A percentile compares a stretch with the other conserved stretches of the same genome.
phyloP scores from a whole-genome alignment of 2,113 vertebrate species.

The Dasyprocta punctata region DNA sequence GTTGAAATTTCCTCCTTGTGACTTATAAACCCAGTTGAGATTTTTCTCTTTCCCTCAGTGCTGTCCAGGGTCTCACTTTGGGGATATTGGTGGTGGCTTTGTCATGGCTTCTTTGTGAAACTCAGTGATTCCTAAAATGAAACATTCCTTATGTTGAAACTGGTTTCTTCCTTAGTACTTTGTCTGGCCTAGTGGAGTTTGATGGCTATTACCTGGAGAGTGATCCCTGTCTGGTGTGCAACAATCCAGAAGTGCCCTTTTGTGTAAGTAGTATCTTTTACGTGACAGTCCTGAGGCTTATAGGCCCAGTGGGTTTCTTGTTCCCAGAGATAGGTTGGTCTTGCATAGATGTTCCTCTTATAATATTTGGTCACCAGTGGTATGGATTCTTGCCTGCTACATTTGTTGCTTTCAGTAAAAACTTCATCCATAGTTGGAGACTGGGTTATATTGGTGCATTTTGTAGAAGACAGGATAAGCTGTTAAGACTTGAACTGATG shows the following conservation, averaged over 20 bases:
- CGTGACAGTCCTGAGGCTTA: not conserved
- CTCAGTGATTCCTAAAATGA: not conserved
- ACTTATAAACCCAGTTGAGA: not conserved
- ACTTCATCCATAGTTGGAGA: not conserved
- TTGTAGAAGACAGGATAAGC: not conserved
- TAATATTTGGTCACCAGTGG: not conserved
- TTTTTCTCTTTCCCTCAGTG: not conserved
- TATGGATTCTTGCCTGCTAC: not conserved
- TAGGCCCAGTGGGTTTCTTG: not conserved
- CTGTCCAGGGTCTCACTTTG: not conserved
- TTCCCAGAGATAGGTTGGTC: not conserved
- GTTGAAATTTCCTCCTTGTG: not conserved
- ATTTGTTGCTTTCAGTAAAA: not conserved
- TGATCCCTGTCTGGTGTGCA: slow-evolving; percentile 98
- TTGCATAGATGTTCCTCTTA: not conserved
- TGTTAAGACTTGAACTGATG: not conserved
- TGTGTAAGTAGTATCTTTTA: slow-evolving; percentile 90
- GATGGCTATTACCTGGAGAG: slow-evolving; percentile 98
- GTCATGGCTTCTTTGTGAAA: not conserved
- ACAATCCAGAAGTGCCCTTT: slow-evolving; percentile 98
- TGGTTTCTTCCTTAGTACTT: slow-evolving; percentile 87
- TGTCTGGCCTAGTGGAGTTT: slow-evolving; percentile 98
- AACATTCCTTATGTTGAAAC: not conserved
- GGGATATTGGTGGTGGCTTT: not conserved
- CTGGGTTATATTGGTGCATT: not conserved